These are phyloP conservation scores for Panthera leo DNA, from an alignment of 2,113 vertebrate species.

Conservation along the genomic window DNA sequence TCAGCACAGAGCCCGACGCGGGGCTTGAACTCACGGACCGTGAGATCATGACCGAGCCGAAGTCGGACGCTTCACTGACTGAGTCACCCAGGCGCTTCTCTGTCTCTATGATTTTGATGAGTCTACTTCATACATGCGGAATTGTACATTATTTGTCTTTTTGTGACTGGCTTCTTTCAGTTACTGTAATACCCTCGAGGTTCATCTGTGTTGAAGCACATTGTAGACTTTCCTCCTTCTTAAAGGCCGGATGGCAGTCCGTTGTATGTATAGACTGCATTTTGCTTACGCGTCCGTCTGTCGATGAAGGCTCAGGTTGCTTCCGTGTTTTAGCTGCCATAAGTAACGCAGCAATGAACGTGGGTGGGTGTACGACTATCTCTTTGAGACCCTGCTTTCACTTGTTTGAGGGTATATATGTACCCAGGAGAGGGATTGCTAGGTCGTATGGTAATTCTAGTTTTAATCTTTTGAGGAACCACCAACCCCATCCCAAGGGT, in stretches of 20 bases:
- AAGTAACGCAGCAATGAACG: neutral
- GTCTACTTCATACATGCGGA: neutral
- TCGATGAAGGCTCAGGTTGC: fast-evolving
- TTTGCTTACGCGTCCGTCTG: neutral
- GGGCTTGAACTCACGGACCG: too few species aligned
- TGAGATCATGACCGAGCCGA: too few species aligned
- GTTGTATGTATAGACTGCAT: too few species aligned
- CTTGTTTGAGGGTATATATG: too few species aligned
- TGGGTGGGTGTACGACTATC: neutral
- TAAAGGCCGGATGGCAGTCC: neutral
- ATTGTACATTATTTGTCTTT: neutral
- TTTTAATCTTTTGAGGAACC: neutral
- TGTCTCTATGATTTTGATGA: neutral
- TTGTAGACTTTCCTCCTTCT: neutral
- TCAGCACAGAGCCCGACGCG: too few species aligned
- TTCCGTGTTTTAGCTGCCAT: neutral
- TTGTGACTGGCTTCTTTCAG: neutral
- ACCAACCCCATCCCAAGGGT: neutral
- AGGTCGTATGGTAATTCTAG: neutral
- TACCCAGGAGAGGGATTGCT: neutral
- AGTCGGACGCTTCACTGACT: too few species aligned
- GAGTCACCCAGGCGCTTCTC: neutral
- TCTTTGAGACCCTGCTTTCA: neutral
- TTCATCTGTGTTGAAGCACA: neutral
- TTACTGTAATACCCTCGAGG: neutral